Evolutionary conservation across 2,888 invertebrate species (phyloP).

Genomic region (Acrocera orbiculus): DNA sequence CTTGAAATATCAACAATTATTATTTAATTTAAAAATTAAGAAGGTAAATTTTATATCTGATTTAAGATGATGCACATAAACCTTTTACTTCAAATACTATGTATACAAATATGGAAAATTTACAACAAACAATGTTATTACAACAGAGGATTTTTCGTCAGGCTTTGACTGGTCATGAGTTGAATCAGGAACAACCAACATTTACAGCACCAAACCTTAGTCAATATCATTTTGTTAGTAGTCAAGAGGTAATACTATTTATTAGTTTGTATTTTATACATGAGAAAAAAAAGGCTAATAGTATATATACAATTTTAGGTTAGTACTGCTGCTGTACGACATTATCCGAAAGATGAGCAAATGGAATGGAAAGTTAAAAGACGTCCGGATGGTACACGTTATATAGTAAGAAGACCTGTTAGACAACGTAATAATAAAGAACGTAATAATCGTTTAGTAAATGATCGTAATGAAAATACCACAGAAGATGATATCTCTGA

Average conservation of each 20-base stretch:
- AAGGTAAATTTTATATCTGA: no score
- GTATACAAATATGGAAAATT: constrained; percentile 51
- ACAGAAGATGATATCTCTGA: constrained; percentile 64
- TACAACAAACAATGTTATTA: constrained; percentile 48
- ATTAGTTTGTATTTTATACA: neutral
- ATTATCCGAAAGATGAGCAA: constrained; percentile 18
- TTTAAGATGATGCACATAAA: no score
- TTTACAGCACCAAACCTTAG: constrained; percentile 40
- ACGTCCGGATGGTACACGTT: constrained; percentile 55
- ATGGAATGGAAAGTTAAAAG: constrained; percentile 64
- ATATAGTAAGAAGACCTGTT: constrained; percentile 54
- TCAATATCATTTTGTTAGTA: constrained; percentile 40
- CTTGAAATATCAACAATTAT: no score
- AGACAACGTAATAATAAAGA: constrained; percentile 47
- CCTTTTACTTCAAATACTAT: constrained; percentile 22
- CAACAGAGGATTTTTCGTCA: constrained; percentile 47
- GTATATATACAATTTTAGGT: constrained; percentile 10
- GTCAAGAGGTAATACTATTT: constrained; percentile 32
- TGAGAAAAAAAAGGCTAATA: no score
- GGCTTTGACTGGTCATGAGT: no score
- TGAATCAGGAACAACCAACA: constrained; percentile 22
- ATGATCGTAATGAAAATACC: constrained; percentile 43
- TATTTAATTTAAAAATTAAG: no score
- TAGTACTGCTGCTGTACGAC: constrained; percentile 8
- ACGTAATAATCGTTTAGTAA: constrained; percentile 44